These are phyloP conservation scores for Geodia barretti DNA, from an alignment of 37 sponge, comb jelly and placozoan species.

Conservation along the genomic window DNA sequence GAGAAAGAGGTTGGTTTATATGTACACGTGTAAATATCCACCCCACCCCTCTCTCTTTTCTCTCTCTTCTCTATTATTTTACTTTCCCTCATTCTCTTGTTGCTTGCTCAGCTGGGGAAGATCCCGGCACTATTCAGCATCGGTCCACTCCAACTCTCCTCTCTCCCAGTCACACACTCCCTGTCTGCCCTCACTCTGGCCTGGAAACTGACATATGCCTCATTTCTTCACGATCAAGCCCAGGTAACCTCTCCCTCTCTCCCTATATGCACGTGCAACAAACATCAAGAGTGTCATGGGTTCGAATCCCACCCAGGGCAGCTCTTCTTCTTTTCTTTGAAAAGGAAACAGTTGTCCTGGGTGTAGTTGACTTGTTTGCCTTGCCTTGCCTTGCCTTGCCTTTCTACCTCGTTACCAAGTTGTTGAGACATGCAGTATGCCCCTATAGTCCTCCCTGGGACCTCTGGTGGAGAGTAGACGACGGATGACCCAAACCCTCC, in stretches of 20 bases:
- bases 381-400: neutral
- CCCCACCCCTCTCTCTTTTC: no score
- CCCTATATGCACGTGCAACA: no score
- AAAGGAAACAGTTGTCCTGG: neutral
- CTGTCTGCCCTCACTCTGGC: slow-evolving; percentile 60
- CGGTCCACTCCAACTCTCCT: slow-evolving; percentile 65
- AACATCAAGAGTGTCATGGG: no score
- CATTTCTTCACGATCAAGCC: slow-evolving; percentile 75
- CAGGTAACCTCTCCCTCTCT: slow-evolving; percentile 38
- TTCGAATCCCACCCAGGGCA: no score
- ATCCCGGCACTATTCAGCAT: slow-evolving; percentile 50
- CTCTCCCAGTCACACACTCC: slow-evolving; percentile 76
- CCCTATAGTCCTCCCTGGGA: slow-evolving; percentile 56
- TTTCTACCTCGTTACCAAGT: neutral
- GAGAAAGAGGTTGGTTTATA: slow-evolving; percentile 66
- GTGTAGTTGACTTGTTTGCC: neutral
- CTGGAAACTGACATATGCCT: slow-evolving; percentile 84
- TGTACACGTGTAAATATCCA: no score
- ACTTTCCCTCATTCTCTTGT: no score
- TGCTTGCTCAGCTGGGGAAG: slow-evolving; percentile 12
- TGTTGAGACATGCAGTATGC: no score
- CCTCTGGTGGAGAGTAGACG: slow-evolving; percentile 57
- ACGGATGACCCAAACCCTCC: slow-evolving; percentile 47
- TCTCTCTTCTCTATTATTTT: no score
- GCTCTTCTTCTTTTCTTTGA: slow-evolving; percentile 3